Percentiles rank a stretch among this genome's conserved stretches.
These are phyloP conservation scores for Caenorhabditis latens DNA, from an alignment of 1,140 invertebrate genomes.

Conservation along the genomic window DNA sequence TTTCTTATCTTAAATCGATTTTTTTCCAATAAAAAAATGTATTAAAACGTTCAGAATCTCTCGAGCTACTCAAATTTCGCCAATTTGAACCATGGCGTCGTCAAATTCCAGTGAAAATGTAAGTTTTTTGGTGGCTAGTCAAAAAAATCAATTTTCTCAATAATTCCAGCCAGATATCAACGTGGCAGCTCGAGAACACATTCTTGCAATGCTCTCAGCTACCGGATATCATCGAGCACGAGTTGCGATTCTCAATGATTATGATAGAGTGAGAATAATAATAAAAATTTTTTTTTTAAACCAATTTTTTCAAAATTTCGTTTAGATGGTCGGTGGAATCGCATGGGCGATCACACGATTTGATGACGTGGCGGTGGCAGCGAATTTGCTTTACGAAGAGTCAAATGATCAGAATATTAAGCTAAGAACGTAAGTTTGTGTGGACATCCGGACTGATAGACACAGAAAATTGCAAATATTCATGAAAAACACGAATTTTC, in stretches of 20 bases:
- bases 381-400: constrained; percentile 5
- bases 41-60: too few relatives aligned
- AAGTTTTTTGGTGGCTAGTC: too few relatives aligned
- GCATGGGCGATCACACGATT: constrained; percentile 32
- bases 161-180: background rate
- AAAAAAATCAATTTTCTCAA: too few relatives aligned
- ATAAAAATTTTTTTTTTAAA: background rate
- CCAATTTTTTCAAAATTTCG: background rate
- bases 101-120: too few relatives aligned
- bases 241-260: background rate
- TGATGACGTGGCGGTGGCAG: constrained; percentile 9
- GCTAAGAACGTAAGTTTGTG: background rate
- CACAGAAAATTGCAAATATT: too few relatives aligned
- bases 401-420: constrained; percentile 45
- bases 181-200: background rate
- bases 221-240: constrained; percentile 30
- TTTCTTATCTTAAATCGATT: too few relatives aligned
- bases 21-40: too few relatives aligned
- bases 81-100: too few relatives aligned
- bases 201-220: constrained; percentile 14
- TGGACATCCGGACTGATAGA: too few relatives aligned
- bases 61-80: too few relatives aligned
- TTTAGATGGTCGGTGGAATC: constrained; percentile 38
- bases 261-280: constrained; percentile 5
- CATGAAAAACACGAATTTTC: too few relatives aligned